Base-by-base conservation (phyloP, 2,888 invertebrate species). In the Dorcus parallelipipedus region DNA sequence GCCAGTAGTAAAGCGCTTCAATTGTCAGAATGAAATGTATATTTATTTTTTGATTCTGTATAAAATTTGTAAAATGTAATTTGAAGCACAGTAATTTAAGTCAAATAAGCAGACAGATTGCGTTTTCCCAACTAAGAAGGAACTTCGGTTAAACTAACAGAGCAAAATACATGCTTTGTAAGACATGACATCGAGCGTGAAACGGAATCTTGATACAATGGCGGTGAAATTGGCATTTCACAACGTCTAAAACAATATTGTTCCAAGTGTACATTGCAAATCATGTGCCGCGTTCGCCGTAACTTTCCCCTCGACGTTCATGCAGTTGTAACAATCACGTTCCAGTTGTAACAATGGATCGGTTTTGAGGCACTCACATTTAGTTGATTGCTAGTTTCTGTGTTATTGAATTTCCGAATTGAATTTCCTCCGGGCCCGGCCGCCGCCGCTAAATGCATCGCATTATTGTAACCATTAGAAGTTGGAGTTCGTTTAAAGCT, bases 241-340 rank as follows among this genome's bases (percentile, higher is more conserved):
- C 52, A 51, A 53, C 61, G 61, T 58, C 63, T 63, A 59, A 62
- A 66, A 66, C 63, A 66, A 66, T 64, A 66, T 66, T 66, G 63
- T 64, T 61, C 53, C 61, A 61, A 62, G 62, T 52, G 62, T 58
- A 52, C 60, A 59, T 50, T 60, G 56, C 50, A 50, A 50, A 50
- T 50, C 50, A 50, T 38, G 26, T 33, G 26, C 26, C 26, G 50
- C 39, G 38, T 42, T 54, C 41, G 38, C 42, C 39, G 40, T 23
- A 52, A 52, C 26, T 45, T 52, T 39, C 40, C 20, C 45, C 38
- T 38, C 17, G 20, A 33, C 9, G 43, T 40, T 42, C 41, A 42
- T 43, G 41, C 38, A 20, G 52, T 20, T 10, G 20, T 40, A 33
- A 38, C 43, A 52, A 43, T 52, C 52, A 43, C 52, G 43, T 52